Base-by-base conservation (phyloP, 2,797 vertebrate species). In the Ctenochaetus hawaiiensis region DNA sequence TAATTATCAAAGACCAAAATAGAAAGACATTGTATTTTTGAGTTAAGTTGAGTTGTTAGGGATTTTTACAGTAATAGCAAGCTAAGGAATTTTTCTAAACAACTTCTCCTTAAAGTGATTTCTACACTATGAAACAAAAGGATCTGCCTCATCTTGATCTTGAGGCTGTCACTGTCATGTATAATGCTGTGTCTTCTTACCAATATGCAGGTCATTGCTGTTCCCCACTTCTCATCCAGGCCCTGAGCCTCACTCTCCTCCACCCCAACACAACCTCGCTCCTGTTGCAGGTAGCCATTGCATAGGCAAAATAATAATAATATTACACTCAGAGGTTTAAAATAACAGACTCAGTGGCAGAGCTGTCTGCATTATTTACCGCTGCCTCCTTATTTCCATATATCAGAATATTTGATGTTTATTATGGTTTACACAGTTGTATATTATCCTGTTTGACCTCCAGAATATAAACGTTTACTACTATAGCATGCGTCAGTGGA, bases 71-170 rank as follows among this genome's bases (percentile, higher is more conserved):
- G 30, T 22, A 49, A 37, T 20, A 12, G 16, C 16, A 39, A 52
- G 59, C 47, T n/a, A 20, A 45, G 41, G 61, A 60, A 34, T 9
- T 44, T 52, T 43, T 64, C 41, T 23, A 8, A 64, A 77, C 49
- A 69, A 63, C 61, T 58, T 22, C 51, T 49, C 43, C 52, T 75
- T 72, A 34, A 78, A n/a, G 17, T 73, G 72, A 37, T 57, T 76
- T 82, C 12, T 18, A 63, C 78, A 73, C 30, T 65, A 41, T 57
- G 9, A 72, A 78, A 76, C 71, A 56, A 70, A 52, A 76, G 62
- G 47, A 17, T 51, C 39, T 3, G n/a, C 47, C 18, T 66, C 18
- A 62, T 34, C 23, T 23, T 60, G 44, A 45, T 44, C 43, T 64
- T 14, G 51, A 74, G 57, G 30, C 30, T 34, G 30, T 34, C 30